phyloP scores from a whole-genome alignment of 2,797 vertebrate species.

The Smutsia temminckii region DNA sequence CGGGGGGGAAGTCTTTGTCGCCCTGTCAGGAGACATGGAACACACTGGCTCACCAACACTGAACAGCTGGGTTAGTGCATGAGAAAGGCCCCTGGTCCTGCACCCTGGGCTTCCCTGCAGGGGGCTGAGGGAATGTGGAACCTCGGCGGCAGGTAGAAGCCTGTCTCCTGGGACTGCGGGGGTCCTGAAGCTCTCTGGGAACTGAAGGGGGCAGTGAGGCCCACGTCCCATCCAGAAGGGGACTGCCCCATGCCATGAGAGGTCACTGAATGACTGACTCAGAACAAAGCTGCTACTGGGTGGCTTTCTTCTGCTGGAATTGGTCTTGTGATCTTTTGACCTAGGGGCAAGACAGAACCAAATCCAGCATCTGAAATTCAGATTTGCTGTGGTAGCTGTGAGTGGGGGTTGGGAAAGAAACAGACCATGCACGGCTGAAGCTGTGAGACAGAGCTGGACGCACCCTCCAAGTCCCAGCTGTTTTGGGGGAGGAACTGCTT shows the following conservation, averaged over 20 bases:
- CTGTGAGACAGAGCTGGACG: rapidly evolving
- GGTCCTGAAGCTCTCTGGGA: not conserved
- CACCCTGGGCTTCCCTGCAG: not conserved
- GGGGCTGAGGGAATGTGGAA: rapidly evolving
- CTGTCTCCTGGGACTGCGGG: not conserved
- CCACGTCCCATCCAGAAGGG: not conserved
- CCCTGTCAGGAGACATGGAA: slow-evolving; percentile 86
- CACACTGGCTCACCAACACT: rapidly evolving
- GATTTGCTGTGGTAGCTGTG: not conserved
- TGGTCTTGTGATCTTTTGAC: not conserved
- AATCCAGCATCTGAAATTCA: not conserved
- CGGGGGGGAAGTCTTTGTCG: slow-evolving; percentile 98
- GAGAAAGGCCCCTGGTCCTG: not conserved
- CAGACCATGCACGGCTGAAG: not conserved
- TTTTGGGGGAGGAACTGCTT: not conserved
- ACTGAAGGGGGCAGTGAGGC: not conserved
- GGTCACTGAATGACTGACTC: rapidly evolving
- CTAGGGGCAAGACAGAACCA: not conserved
- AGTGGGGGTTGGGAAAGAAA: not conserved
- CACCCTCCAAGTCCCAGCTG: rapidly evolving
- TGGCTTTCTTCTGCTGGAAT: not conserved
- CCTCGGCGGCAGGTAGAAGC: not conserved
- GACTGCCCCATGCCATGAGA: not conserved
- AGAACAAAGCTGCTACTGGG: no score
- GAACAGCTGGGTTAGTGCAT: rapidly evolving